Evolutionary conservation across 2,113 vertebrate genomes (phyloP), one percentile per base, ranked within the genome.

Genomic region (Sphyrna mokarran): DNA sequence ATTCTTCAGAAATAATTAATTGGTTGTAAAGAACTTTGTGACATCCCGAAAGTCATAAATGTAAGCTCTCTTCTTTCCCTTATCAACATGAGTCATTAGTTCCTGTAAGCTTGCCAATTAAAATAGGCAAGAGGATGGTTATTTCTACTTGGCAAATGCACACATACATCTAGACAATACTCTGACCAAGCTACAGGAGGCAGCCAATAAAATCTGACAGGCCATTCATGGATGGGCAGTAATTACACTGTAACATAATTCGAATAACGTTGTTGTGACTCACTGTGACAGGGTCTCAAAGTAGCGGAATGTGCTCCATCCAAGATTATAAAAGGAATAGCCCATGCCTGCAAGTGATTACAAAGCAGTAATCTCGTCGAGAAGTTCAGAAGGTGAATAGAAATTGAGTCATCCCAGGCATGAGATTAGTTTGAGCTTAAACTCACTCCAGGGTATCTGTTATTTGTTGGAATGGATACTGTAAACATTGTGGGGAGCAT

Each of bases 331-430:
- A 63, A 61, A 91, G 87, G 1, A 91, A 66, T 93, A 66, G 63
- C 33, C 16, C 89, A 68, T 37, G 89, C 58, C 58, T 37, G 58
- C 58, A n/a, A 66, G 61, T 61, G 58, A 91, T 91, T 91, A 63
- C 58, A 91, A 91, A 29, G 58, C 87, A n/a, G 87, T 16, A 91
- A 63, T 91, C 29, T 91, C 87, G n/a, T n/a, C 5, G 54, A 13
- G 0, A 11, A 5, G 54, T 90, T 90, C 48, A 61, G 54, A 66
- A 40, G 61, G 89, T n/a, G 40, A 66, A 68, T 16, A 20, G 33
- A 93, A 93, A 66, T 93, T 93, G 89, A 66, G 61, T 37, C 61
- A 66, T 93, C 29, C 14, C n/a, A 93, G n/a, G 61, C 89, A 93
- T 37, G 33, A 66, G 33, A n/a, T 93, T 93, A 93, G 54, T 33